Conservation (phyloP, 1,140 invertebrate genomes). For the Uloborus diversus region DNA sequence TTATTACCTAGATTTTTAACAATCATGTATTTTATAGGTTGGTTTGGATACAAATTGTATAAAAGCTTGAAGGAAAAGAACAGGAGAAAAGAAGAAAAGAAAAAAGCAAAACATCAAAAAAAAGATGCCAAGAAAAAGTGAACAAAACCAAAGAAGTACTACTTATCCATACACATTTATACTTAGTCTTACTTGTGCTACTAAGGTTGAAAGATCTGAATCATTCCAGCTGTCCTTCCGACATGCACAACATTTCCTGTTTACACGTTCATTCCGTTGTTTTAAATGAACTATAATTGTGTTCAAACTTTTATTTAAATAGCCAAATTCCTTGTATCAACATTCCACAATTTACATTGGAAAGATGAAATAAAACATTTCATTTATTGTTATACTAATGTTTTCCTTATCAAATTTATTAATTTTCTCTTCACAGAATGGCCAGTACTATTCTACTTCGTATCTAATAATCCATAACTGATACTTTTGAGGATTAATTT, state of each 20-base stretch:
- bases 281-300: neutral
- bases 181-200: conserved; percentile 14
- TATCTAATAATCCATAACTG: too few relatives aligned
- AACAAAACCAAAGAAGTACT: neutral
- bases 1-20: neutral
- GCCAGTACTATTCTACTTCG: too few relatives aligned
- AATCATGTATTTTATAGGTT: conserved; percentile 72
- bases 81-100: conserved; percentile 76
- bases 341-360: conserved; percentile 26
- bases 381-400: too few relatives aligned
- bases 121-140: conserved; percentile 63
- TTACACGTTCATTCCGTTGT: neutral
- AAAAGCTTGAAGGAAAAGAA: conserved; percentile 78
- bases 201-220: conserved; percentile 11
- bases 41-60: conserved; percentile 84
- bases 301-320: neutral
- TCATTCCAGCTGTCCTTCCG: conserved; percentile 27
- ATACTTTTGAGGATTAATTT: too few relatives aligned
- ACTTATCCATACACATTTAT: neutral
- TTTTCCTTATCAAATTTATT: too few relatives aligned
- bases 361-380: too few relatives aligned
- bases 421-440: too few relatives aligned
- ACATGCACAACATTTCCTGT: conserved; percentile 47
- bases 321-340: conserved; percentile 26
- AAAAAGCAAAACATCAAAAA: conserved; percentile 72